phyloP scores from a whole-genome alignment of 2,113 vertebrate genomes.

The Thalassoma bifasciatum region DNA sequence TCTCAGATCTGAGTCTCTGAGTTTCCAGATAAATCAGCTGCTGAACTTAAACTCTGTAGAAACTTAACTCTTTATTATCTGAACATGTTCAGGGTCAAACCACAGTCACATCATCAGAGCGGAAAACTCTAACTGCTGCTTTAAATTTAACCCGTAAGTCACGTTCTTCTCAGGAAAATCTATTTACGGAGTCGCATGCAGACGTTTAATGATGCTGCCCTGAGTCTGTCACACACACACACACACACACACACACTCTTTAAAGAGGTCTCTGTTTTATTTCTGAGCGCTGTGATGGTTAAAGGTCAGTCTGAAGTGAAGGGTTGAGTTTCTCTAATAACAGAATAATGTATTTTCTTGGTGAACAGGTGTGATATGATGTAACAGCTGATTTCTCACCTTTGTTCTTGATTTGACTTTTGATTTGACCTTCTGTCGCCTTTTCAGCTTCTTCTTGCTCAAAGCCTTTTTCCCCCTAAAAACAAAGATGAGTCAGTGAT shows the following conservation, averaged over 20 bases:
- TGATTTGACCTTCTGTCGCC: slow-evolving; percentile 97
- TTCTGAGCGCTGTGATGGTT: neutral
- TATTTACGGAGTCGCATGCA: neutral
- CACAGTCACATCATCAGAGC: too few species aligned
- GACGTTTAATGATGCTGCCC: neutral
- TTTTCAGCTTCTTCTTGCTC: slow-evolving; percentile 98
- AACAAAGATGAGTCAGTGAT: slow-evolving; percentile 37
- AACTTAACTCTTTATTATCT: too few species aligned
- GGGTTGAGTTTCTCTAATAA: too few species aligned
- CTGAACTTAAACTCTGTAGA: too few species aligned
- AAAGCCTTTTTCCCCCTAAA: slow-evolving; percentile 96
- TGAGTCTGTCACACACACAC: neutral
- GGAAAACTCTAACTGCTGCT: neutral
- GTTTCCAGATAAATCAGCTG: too few species aligned
- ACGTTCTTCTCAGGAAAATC: neutral
- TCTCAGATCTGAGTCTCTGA: too few species aligned
- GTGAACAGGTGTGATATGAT: neutral
- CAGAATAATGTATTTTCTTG: too few species aligned
- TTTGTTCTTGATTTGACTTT: slow-evolving; percentile 97
- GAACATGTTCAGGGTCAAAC: too few species aligned
- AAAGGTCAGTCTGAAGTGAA: too few species aligned
- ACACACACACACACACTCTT: too few species aligned
- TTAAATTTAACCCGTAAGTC: slow-evolving; percentile 30
- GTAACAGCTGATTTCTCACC: slow-evolving; percentile 80
- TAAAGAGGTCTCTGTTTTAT: neutral